Conservation (phyloP, 23 tunicate species). For the Botrylloides violaceus region DNA sequence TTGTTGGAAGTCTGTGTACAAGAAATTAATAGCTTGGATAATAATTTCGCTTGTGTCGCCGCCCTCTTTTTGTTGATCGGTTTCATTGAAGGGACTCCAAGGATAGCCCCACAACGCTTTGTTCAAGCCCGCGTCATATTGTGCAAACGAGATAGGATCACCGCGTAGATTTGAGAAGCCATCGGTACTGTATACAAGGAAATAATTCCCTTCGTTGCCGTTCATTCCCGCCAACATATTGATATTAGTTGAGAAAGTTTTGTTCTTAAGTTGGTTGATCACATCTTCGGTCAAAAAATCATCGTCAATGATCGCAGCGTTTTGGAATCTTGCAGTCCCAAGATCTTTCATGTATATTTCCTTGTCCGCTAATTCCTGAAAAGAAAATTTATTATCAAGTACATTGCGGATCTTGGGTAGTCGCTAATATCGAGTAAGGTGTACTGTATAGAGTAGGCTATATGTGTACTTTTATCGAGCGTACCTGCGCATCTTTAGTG, state of each 20-base stretch:
- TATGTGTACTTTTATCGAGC: too few relatives aligned
- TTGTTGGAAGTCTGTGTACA: conserved; percentile 34
- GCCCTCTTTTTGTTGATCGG: not conserved
- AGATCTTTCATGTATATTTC: conserved; percentile 42
- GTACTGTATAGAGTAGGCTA: too few relatives aligned
- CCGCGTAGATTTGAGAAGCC: conserved; percentile 20
- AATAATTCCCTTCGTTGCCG: conserved; percentile 79
- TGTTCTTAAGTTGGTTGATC: not conserved
- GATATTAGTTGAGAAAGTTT: conserved; percentile 20
- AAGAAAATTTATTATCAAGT: not conserved
- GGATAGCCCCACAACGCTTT: conserved; percentile 22
- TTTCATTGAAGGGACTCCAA: conserved; percentile 7
- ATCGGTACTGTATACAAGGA: conserved; percentile 48
- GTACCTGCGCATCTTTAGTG: conserved; percentile 10
- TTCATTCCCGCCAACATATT: conserved; percentile 68
- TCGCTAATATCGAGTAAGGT: too few relatives aligned
- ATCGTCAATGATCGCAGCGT: conserved; percentile 48
- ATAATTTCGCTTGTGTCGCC: conserved; percentile 10
- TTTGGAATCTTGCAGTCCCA: conserved; percentile 62
- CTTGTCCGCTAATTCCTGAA: conserved; percentile 25
- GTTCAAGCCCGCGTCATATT: conserved; percentile 30
- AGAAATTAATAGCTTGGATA: conserved; percentile 24
- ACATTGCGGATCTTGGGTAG: too few relatives aligned
- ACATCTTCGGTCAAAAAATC: conserved; percentile 33
- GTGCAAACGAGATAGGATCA: conserved; percentile 15